Base-by-base conservation (phyloP, 2,113 vertebrate species). In the Butastur rufipennis region DNA sequence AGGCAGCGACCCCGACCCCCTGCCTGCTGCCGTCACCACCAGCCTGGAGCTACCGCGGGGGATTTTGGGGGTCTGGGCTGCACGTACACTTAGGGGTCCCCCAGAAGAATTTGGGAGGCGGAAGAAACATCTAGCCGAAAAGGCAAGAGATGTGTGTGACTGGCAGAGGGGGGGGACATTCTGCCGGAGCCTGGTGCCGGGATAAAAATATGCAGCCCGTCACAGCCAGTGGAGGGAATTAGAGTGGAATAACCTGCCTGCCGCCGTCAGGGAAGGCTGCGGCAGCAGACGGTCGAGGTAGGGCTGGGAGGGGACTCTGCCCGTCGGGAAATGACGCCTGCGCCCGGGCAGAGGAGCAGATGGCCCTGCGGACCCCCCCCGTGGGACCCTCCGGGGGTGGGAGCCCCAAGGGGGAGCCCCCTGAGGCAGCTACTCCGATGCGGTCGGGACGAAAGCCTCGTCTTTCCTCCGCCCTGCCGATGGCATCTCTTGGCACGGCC, bases 181-280 rank as follows among this genome's bases (percentile, higher is more conserved):
- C 56, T 67, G 74, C 78, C 3, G 2, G 75, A 83, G 55, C 12
- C 52, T 7, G 1, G 73, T 6, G 65, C 47, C 59, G 53, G 75
- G 93, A 86, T 86, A 86, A 92, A 80, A 93, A 92, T 70, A 86
- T 56, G 31, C 79, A 59, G 65, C 29, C 73, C 0, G 1, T 8
- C 7, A 13, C 81, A 93, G 96, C 61, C 95, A 88, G 90, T 0
- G 0, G 72, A 90, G 82, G 97, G 94, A 96, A 97, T 90, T 86
- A 73, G 97, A 90, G 95, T 95, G 93, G 96, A 96, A 96, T 94
- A 97, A 95, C 81, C 95, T 1, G 26, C 59, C 65, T 1, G 38
- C 65, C 2, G 11, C 10, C 16, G 48, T 9, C 72, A 38, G 19
- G n/a, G 52, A 40, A 82, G 82, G 88, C 85, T 52, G 89, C 23